Conservation (phyloP, 2,113 vertebrate genomes). For the Cheilinus undulatus region DNA sequence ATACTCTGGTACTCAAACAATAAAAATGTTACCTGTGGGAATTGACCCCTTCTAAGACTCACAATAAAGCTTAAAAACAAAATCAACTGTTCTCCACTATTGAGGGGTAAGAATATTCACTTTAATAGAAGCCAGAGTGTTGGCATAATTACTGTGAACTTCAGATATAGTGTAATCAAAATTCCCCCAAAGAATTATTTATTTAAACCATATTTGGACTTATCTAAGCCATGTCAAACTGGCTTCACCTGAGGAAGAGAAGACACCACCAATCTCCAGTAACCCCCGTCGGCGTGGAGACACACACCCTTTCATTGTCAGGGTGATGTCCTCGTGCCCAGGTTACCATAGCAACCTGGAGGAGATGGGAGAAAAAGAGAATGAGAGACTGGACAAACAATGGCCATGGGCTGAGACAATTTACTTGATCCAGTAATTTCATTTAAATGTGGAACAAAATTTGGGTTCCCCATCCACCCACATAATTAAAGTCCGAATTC, state of each 20-base stretch:
- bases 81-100: too few species aligned
- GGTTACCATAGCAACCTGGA: slow-evolving; percentile 79
- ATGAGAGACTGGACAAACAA: slow-evolving; percentile 50
- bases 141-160: too few species aligned
- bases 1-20: too few species aligned
- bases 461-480: slow-evolving; percentile 62
- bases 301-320: slow-evolving; percentile 47
- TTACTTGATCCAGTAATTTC: slow-evolving; percentile 41
- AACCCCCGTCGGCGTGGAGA: slow-evolving; percentile 51
- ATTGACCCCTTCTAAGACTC: too few species aligned
- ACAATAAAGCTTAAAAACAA: too few species aligned
- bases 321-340: slow-evolving; percentile 64
- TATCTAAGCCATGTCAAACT: too few species aligned
- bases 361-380: slow-evolving; percentile 57
- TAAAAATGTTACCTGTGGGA: too few species aligned
- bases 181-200: too few species aligned
- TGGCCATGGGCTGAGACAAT: slow-evolving; percentile 45
- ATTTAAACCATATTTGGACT: too few species aligned
- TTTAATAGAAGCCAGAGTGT: too few species aligned
- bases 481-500: slow-evolving; percentile 51
- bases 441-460: slow-evolving; percentile 57
- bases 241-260: slow-evolving; percentile 75
- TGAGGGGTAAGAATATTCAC: too few species aligned
- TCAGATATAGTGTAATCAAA: too few species aligned
- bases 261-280: slow-evolving; percentile 43